Base-by-base conservation (phyloP, 2,113 vertebrate species). In the Entomyzon cyanotis region DNA sequence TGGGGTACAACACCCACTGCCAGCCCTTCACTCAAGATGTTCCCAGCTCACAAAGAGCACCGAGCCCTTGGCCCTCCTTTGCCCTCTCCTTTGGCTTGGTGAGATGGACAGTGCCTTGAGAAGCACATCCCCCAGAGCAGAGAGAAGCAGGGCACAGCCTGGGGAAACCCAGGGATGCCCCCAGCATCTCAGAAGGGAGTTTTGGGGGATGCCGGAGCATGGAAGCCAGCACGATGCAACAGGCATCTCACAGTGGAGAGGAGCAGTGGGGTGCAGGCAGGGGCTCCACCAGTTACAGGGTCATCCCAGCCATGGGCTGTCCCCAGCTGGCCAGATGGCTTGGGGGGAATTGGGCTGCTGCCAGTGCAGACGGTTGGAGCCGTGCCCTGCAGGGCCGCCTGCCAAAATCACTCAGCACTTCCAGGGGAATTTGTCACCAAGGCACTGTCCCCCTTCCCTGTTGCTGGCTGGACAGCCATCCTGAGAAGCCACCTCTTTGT, bases 361-460 rank as follows among this genome's bases (percentile, higher is more conserved):
- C 44, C 82, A 80, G 90, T 4, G 8, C 50, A 65, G 67, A 73
- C 7, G 0, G 63, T 83, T 96, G 90, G 92, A 94, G n/a, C 31
- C 0, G 0, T 83, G 95, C 85, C 94, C 59, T 79, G 53, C 31
- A 39, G 81, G 87, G 85, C 82, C 83, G 65, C 58, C 35, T 0
- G 80, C 91, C 95, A 95, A 87, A 94, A 73, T 76, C 76, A 56
- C 77, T 90, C 52, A 10, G 87, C 80, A 50, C 55, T 95, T 93
- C 58, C 56, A 73, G 37, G 67, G 85, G 58, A 95, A 92, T 87
- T 78, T 83, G 85, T 95, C 95, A 90, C 89, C 46, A 46, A 63
- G 75, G 41, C 63, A 87, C n/a, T 49, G 31, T 47, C 18, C 12
- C 18, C 41, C 9, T 46, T 78, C 62, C 55, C 35, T 1, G 8